Conservation (phyloP, 2,888 invertebrate genomes). For the Dichetophora obliterata region DNA sequence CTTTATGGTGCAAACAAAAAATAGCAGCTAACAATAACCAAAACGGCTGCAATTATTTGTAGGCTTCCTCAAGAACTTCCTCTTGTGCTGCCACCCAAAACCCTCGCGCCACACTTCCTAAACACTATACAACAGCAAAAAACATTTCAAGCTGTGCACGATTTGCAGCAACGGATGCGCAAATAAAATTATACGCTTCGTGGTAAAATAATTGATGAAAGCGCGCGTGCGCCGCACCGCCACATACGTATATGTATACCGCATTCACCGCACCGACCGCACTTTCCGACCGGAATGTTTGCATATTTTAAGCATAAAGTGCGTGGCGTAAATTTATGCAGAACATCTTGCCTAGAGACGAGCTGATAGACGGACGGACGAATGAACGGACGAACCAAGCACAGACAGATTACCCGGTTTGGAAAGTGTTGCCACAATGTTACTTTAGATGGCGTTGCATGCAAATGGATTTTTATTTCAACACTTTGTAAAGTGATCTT, state of each 20-base stretch:
- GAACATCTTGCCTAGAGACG: conserved; percentile 49
- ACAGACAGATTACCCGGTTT: not conserved
- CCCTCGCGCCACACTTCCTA: conserved; percentile 45
- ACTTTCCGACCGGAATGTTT: conserved; percentile 32
- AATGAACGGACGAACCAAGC: not conserved
- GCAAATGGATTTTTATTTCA: conserved; percentile 44
- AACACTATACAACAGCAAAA: conserved; percentile 29
- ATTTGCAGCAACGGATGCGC: conserved; percentile 59
- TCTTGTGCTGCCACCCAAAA: not conserved
- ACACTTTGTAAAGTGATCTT: conserved; percentile 34
- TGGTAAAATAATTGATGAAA: conserved; percentile 54
- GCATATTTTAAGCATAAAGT: conserved; percentile 48
- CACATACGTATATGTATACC: conserved; percentile 15
- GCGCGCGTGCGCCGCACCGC: conserved; percentile 45
- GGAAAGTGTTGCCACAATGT: not conserved
- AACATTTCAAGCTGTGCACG: conserved; percentile 47
- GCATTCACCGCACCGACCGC: conserved; percentile 23
- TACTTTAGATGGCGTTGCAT: conserved; percentile 24
- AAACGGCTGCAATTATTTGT: conserved; percentile 20
- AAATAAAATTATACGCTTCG: conserved; percentile 62
- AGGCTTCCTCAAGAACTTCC: conserved; percentile 15
- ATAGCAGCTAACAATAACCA: not conserved
- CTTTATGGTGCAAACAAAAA: conserved; percentile 21
- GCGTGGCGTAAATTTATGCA: conserved; percentile 55
- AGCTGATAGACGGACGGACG: conserved; percentile 13